phyloP scores from a whole-genome alignment of 2,113 vertebrate species.

The Apodemus sylvaticus region DNA sequence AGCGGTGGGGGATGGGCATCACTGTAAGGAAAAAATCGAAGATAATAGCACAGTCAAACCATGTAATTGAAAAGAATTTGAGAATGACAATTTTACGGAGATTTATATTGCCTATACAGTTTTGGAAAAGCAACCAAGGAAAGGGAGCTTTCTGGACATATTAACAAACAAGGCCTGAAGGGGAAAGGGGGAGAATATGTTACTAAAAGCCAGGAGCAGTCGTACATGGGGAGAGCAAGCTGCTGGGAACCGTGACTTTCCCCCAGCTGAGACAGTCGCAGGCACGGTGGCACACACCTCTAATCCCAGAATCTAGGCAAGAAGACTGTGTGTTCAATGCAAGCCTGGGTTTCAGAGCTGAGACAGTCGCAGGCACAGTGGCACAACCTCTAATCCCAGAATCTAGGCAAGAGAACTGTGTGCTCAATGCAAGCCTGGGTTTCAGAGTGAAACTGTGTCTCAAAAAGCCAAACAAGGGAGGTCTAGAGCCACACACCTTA shows the following conservation, averaged over 20 bases:
- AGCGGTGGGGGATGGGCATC: neutral
- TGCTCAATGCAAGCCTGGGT: neutral
- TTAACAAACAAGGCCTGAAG: neutral
- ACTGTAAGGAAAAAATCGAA: neutral
- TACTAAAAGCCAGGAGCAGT: neutral
- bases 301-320: neutral
- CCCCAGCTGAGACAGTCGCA: neutral
- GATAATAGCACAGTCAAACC: neutral
- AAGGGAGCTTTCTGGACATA: neutral
- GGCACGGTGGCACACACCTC: neutral
- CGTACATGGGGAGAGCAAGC: neutral
- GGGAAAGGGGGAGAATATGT: neutral
- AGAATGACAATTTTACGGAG: neutral
- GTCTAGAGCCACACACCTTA: neutral
- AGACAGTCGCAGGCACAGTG: neutral
- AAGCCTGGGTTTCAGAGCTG: neutral
- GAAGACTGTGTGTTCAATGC: neutral
- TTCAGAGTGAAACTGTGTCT: neutral
- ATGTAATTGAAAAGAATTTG: neutral
- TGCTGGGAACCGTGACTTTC: neutral
- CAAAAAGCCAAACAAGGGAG: neutral
- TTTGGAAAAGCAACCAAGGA: neutral
- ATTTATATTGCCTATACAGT: neutral
- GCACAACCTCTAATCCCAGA: too few relatives aligned
- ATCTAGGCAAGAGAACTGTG: neutral